Base-by-base conservation (phyloP, 2,797 vertebrate species). In the Chromis chromis region DNA sequence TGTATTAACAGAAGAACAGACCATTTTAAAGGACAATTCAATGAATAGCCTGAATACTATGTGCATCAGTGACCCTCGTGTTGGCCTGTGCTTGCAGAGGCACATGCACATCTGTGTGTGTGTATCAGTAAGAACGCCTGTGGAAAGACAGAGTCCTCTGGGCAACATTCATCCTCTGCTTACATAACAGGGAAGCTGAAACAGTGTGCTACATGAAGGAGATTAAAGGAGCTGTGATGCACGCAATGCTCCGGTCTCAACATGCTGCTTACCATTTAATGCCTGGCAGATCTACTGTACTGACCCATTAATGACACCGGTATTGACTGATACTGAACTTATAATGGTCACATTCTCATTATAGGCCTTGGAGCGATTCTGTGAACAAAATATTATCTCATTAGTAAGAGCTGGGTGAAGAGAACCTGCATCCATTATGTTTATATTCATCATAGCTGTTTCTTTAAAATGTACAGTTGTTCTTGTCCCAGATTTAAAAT, bases 171-270 rank as follows among this genome's bases (percentile, higher is more conserved):
- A 81, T 76, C 73, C 70, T 80, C 78, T 44, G 54, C 75, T 92
- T 86, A 86, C 48, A 55, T 83, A 91, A 90, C 81, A 67, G 22
- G 53, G 55, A 69, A 28, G 53, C 77, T 61, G 64, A 73, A 75
- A 67, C 62, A 6, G 50, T 54, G 42, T 65, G 49, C 50, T 68
- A 61, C 25, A 59, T 55, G 46, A 64, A 86, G 60, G 21, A 82
- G 75, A 87, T 90, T 86, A 87, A 27, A 33, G 27, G n/a, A 64
- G 54, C 39, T 49, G 48, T 24, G 55, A 74, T 65, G 46, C 72
- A 65, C 14, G 3, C 75, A 54, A 81, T n/a, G 31, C 61, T 56
- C 22, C 33, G 62, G 1, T 12, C 59, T 64, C 13, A 54, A 69
- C 50, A 36, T 70, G 55, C 48, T 25, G 48, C 57, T 52, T 39